Evolutionary conservation across 2,113 vertebrate genomes (phyloP), one percentile per base, ranked within the genome.

Genomic region (Melospiza melodia): DNA sequence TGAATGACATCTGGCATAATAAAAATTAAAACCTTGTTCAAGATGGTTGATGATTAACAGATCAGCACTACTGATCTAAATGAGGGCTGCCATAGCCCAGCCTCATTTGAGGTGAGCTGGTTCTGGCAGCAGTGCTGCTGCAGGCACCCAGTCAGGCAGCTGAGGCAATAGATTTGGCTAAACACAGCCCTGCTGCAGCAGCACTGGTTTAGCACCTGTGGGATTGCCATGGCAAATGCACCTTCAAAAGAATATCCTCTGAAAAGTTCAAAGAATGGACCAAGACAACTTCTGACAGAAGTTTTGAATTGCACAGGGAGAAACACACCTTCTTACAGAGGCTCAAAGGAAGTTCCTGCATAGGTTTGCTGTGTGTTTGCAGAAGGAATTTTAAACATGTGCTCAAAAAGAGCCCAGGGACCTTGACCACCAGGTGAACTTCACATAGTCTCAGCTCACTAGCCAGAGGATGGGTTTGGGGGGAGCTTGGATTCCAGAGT

Each of bases 381-480:
- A 15, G 52, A 43, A 71, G 37, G 24, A 5, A 54, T n/a, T 69
- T 67, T 24, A 67, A 84, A 30, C 8, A 3, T 6, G 6, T 15
- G 12, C 35, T 61, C 37, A 39, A 14, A 69, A 37, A n/a, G 13
- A 25, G 33, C 14, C 52, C 46, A 62, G 33, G 21, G 19, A 11
- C 19, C 24, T 48, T 46, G 46, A 22, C 15, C 19, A 8, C 20
- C 16, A 18, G 22, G 5, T 8, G 19, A 66, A 41, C 6, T 55
- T 18, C 11, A 37, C 12, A 12, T 9, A 11, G 8, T 7, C 33
- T 16, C 48, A 16, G 20, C 11, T 48, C 23, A 41, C 44, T 43
- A 41, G 20, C 10, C 5, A 10, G 7, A 65, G 14, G 3, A 0
- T 8, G n/a, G 35, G 2, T 24, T 43, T 51, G 20, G 6, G 18